Evolutionary conservation across 2,113 vertebrate genomes (phyloP), one percentile per base, ranked within the genome.

Genomic region (Turdus rufiventris): DNA sequence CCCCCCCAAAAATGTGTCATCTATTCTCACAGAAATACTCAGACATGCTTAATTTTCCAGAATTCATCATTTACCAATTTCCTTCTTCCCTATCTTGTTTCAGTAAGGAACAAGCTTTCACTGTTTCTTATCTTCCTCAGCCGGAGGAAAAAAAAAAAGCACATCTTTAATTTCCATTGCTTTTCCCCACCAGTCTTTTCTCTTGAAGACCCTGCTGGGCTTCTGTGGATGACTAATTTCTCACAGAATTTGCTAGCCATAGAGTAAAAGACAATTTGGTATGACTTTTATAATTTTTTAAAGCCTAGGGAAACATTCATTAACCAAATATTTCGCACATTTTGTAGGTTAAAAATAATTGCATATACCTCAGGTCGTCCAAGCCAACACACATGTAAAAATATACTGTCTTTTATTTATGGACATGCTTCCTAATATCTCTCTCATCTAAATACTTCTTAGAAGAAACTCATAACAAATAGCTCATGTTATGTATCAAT

Each of bases 1-100:
- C n/a, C n/a, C n/a, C n/a, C n/a, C n/a, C n/a, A n/a, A n/a, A 61
- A 81, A 70, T 0, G 0, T 48, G 20, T 8, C 31, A 38, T 7
- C 8, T 36, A 43, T 53, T 53, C 34, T 58, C 38, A 83, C 38
- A 66, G 28, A 57, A 56, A 29, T 8, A 26, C 9, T 58, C 28
- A 42, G 34, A 54, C 5, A 9, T 21, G 3, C 3, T 29, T 74
- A 12, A 12, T 53, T 83, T 24, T 67, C 10, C 1, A 3, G 19
- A 40, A 75, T 36, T 54, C 19, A 29, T 26, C 0, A 8, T 70
- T 73, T 57, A 6, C 9, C 14, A 23, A 62, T 70, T 81, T 11
- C 9, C 11, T 85, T 78, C 8, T 12, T 58, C 8, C 15, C 29
- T 42, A 8, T 42, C 33, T 51, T 33, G 3, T 76, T 76, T 45